A percentile compares a stretch with the other conserved stretches of the same genome.
Evolutionary conservation across 2,888 invertebrate genomes (phyloP).

Genomic region (Clunio marinus): DNA sequence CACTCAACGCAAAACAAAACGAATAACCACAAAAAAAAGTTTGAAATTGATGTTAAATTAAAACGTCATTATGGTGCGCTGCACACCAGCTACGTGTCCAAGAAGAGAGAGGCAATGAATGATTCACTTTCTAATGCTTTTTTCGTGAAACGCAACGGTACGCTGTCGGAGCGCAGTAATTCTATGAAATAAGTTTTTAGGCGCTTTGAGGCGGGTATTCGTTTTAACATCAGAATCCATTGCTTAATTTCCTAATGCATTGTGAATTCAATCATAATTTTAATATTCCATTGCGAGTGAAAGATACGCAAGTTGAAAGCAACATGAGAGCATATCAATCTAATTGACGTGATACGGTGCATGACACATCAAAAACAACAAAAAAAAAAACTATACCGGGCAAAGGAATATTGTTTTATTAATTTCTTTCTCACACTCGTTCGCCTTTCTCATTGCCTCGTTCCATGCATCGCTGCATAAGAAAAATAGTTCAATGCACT

Average conservation of each 20-base stretch:
- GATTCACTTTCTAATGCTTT: slow-evolving; percentile 22
- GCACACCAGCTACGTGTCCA: not conserved
- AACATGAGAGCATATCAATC: slow-evolving; percentile 21
- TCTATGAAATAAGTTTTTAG: not conserved
- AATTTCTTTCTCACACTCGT: slow-evolving; percentile 24
- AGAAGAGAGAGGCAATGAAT: not conserved
- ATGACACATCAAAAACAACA: slow-evolving; percentile 38
- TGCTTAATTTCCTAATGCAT: not conserved
- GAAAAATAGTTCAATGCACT: slow-evolving; percentile 39
- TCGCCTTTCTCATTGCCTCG: not conserved
- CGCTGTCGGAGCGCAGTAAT: slow-evolving; percentile 1
- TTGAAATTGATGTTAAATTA: not conserved
- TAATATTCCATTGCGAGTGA: not conserved
- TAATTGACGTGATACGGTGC: slow-evolving; percentile 23
- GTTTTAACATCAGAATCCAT: not conserved
- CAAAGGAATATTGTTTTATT: not conserved
- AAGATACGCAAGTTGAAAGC: slow-evolving; percentile 1
- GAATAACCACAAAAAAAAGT: not conserved
- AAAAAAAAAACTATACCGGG: not conserved
- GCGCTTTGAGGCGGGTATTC: slow-evolving; percentile 1
- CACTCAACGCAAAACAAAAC: not conserved
- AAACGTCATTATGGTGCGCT: slow-evolving; percentile 21
- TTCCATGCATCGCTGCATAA: slow-evolving; percentile 38
- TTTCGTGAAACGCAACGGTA: slow-evolving; percentile 12
- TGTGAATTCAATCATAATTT: slow-evolving; percentile 2